Conservation (phyloP, 2,888 invertebrate species). For the Charanyca ferruginea region DNA sequence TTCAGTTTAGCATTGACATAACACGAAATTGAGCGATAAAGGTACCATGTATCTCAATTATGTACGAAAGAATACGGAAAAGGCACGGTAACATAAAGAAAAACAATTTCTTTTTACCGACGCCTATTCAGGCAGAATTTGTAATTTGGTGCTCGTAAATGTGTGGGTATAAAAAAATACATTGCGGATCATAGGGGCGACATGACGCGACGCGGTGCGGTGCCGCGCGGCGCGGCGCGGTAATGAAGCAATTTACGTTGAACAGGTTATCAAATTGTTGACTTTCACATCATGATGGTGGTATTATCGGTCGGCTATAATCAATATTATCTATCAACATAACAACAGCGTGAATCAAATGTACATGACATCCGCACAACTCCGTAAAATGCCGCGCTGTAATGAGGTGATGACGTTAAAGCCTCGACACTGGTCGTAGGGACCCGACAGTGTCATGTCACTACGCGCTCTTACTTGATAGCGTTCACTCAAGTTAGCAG, state of each 20-base stretch:
- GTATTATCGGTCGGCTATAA: too few relatives aligned
- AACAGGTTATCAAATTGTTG: conserved; percentile 13
- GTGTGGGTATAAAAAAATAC: conserved; percentile 25
- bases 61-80: background rate
- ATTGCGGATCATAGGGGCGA: background rate
- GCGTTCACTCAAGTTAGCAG: too few relatives aligned
- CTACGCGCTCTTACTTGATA: too few relatives aligned
- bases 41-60: background rate
- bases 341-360: too few relatives aligned
- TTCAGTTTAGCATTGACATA: background rate
- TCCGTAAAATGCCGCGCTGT: too few relatives aligned
- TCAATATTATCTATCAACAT: too few relatives aligned
- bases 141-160: conserved; percentile 41
- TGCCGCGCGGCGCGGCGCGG: background rate
- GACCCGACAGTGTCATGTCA: too few relatives aligned
- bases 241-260: conserved; percentile 13
- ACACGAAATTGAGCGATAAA: background rate
- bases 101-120: conserved; percentile 37
- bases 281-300: too few relatives aligned
- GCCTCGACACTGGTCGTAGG: too few relatives aligned
- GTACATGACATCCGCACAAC: too few relatives aligned
- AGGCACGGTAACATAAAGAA: conserved; percentile 20
- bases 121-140: conserved; percentile 21
- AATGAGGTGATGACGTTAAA: too few relatives aligned
- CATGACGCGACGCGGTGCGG: background rate